phyloP scores from a whole-genome alignment of 2,888 invertebrate species.

The Epistrophe grossulariae region DNA sequence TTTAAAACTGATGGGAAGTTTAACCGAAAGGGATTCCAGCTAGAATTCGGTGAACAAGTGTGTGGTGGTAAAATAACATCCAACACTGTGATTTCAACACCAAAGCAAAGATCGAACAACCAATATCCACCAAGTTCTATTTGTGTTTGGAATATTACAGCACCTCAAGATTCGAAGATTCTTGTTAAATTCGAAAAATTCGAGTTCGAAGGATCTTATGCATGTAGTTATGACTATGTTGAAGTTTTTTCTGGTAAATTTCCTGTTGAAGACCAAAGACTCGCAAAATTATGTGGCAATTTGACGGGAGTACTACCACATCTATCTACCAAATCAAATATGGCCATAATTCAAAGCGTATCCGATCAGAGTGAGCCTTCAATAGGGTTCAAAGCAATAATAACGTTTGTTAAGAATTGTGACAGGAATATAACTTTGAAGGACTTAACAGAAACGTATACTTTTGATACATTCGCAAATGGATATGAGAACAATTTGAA shows the following conservation, averaged over 20 bases:
- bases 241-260: constrained; percentile 86
- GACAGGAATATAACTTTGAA: constrained; percentile 87
- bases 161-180: constrained; percentile 87
- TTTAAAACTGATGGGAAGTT: constrained; percentile 85
- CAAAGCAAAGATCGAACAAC: constrained; percentile 82
- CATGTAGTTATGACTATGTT: constrained; percentile 87
- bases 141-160: constrained; percentile 92
- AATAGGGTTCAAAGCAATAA: constrained; percentile 86
- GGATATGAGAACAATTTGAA: constrained; percentile 85
- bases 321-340: constrained; percentile 86
- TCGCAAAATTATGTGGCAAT: constrained; percentile 88
- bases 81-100: constrained; percentile 85
- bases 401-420: constrained; percentile 88
- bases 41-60: constrained; percentile 86
- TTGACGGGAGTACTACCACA: constrained; percentile 85
- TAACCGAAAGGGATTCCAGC: constrained; percentile 78
- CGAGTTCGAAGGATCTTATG: constrained; percentile 84
- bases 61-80: constrained; percentile 91
- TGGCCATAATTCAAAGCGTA: constrained; percentile 85
- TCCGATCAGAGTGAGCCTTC: constrained; percentile 84
- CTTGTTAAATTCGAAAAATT: constrained; percentile 86
- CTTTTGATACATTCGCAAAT: constrained; percentile 77
- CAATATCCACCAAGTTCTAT: constrained; percentile 84
- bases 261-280: constrained; percentile 81
- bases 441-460: constrained; percentile 78